phyloP scores from a whole-genome alignment of 2,797 vertebrate genomes.

The Emydoidea blandingii region DNA sequence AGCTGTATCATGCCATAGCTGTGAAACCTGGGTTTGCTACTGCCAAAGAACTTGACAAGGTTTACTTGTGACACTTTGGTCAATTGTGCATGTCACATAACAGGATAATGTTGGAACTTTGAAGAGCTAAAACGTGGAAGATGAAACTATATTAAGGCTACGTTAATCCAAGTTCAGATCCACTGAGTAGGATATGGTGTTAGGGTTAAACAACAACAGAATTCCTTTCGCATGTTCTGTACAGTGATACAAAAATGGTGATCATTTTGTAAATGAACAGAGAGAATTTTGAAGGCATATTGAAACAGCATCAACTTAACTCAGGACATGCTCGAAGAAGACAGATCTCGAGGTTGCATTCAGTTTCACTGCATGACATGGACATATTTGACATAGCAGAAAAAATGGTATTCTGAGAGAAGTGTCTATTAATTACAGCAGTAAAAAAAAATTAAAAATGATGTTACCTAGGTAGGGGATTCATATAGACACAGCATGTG shows the following conservation, averaged over 20 bases:
- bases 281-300: not conserved
- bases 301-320: not conserved
- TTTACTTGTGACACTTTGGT: constrained; percentile 30
- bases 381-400: fast-evolving
- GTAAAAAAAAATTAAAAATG: not conserved
- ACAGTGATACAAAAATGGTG: not conserved
- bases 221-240: constrained; percentile 30
- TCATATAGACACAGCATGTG: not conserved
- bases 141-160: constrained; percentile 27
- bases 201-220: constrained; percentile 1
- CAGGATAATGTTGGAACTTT: not conserved
- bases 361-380: not conserved
- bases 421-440: not conserved
- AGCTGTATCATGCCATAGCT: constrained; percentile 53
- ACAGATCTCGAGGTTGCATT: not conserved
- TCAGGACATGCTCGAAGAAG: not conserved
- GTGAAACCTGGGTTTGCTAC: constrained; percentile 50
- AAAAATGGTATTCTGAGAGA: not conserved
- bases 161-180: not conserved
- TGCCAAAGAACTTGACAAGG: constrained; percentile 28
- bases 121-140: constrained; percentile 60
- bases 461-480: not conserved
- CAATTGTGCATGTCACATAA: constrained; percentile 40
- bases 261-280: not conserved
- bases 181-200: constrained; percentile 33